These are phyloP conservation scores for Pilophorus perplexus DNA, from an alignment of 2,888 invertebrate genomes.

Conservation along the genomic window DNA sequence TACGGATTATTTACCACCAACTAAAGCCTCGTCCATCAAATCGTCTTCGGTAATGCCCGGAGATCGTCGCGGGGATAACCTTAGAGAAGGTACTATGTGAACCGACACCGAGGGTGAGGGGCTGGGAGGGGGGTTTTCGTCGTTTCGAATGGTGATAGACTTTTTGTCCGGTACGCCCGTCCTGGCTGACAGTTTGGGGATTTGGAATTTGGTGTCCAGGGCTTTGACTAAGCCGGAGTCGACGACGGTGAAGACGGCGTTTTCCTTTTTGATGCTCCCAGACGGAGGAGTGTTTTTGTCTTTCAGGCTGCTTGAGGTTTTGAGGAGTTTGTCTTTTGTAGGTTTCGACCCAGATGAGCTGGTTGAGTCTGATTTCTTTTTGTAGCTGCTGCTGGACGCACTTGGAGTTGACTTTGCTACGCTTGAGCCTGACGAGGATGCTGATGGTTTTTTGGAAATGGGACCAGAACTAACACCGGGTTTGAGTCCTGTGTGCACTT, in stretches of 20 bases:
- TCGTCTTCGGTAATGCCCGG: slow-evolving; percentile 85
- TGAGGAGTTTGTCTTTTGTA: slow-evolving; percentile 25
- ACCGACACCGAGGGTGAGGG: slow-evolving; percentile 64
- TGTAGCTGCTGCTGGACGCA: slow-evolving; percentile 52
- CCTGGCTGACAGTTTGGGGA: slow-evolving; percentile 73
- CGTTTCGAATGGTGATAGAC: slow-evolving; percentile 32
- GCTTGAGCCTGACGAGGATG: slow-evolving; percentile 53
- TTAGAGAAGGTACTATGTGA: slow-evolving; percentile 68
- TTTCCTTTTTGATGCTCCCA: slow-evolving; percentile 11
- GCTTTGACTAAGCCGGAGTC: slow-evolving; percentile 67
- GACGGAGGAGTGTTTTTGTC: slow-evolving; percentile 19
- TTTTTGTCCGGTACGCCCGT: slow-evolving; percentile 49
- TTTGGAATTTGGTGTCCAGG: slow-evolving; percentile 79
- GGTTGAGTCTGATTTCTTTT: slow-evolving; percentile 11
- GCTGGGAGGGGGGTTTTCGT: slow-evolving; percentile 52
- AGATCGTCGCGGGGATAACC: slow-evolving; percentile 70
- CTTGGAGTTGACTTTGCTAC: slow-evolving; percentile 62
- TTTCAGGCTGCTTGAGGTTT: slow-evolving; percentile 5
- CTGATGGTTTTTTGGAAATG: slow-evolving; percentile 55
- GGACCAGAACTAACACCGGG: slow-evolving; percentile 53
- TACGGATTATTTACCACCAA: slow-evolving; percentile 65
- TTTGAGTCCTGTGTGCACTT: slow-evolving; percentile 70
- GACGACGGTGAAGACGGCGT: slow-evolving; percentile 13
- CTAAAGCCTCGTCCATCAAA: slow-evolving; percentile 82
- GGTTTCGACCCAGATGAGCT: slow-evolving; percentile 18